phyloP scores from a whole-genome alignment of 64 coral and sea anemone species.

The Trachythela sp. region DNA sequence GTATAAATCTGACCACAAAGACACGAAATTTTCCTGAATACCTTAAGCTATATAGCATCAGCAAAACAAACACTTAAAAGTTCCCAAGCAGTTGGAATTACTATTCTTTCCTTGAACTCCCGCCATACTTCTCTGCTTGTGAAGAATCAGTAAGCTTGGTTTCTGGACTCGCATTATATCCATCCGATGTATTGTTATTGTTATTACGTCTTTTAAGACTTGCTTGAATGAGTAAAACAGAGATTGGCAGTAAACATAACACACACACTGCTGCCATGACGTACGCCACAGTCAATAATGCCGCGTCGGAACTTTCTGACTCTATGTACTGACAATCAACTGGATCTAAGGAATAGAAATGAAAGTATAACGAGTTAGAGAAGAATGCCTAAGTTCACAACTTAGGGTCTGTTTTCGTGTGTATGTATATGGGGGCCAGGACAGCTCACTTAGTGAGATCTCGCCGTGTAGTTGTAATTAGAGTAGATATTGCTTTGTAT shows the following conservation, averaged over 20 bases:
- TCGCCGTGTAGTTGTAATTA: too few species aligned
- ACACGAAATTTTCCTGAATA: too few species aligned
- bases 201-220: constrained; percentile 51
- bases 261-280: constrained; percentile 98
- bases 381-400: too few species aligned
- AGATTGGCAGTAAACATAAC: constrained; percentile 87
- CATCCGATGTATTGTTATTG: not conserved
- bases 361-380: too few species aligned
- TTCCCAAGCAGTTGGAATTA: not conserved
- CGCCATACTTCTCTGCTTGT: not conserved
- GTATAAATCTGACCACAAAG: too few species aligned
- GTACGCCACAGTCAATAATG: constrained; percentile 86
- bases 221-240: constrained; percentile 83
- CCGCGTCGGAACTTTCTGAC: constrained; percentile 91
- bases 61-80: too few species aligned
- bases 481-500: too few species aligned
- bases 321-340: constrained; percentile 98
- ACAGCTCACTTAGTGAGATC: too few species aligned
- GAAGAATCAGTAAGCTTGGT: not conserved
- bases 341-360: constrained; percentile 63
- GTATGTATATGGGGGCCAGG: too few species aligned
- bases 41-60: too few species aligned
- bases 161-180: not conserved
- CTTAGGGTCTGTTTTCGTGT: not conserved
- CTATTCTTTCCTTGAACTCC: not conserved